A percentile compares a stretch with the other conserved stretches of the same genome.
These are phyloP conservation scores for Tragelaphus imberbis DNA, from an alignment of 2,113 vertebrate species.

Conservation along the genomic window DNA sequence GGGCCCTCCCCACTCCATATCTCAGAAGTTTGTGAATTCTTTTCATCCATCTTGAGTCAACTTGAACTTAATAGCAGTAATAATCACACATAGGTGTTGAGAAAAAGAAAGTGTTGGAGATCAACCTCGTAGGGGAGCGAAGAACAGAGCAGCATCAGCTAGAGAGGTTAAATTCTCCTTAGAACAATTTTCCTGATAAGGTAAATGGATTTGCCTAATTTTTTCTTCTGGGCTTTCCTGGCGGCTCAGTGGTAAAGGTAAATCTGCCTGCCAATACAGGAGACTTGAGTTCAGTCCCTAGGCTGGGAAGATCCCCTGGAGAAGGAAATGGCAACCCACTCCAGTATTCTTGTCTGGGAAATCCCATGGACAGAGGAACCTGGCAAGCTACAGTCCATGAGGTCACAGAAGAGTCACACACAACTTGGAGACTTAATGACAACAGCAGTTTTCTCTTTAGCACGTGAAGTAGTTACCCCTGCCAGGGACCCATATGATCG, in stretches of 20 bases:
- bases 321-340: not conserved
- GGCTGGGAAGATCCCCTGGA: not conserved
- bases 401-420: not conserved
- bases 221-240: not conserved
- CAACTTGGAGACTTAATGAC: not conserved
- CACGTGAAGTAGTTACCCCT: not conserved
- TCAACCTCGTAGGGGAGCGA: not conserved
- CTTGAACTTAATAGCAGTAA: not conserved
- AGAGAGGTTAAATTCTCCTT: not conserved
- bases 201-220: not conserved
- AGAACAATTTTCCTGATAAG: not conserved
- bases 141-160: not conserved
- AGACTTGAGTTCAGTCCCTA: not conserved
- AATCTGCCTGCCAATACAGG: not conserved
- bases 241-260: not conserved
- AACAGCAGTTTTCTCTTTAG: not conserved
- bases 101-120: not conserved
- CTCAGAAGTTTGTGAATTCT: not conserved
- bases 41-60: not conserved
- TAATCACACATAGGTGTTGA: not conserved
- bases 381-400: not conserved
- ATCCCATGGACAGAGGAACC: not conserved
- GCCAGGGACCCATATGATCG: not conserved
- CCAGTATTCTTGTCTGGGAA: not conserved
- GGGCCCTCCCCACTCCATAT: too few species aligned